Percentiles rank a stretch among this genome's conserved stretches.
phyloP scores from a whole-genome alignment of 2,797 vertebrate species.

The Percopsis omiscomaycus region DNA sequence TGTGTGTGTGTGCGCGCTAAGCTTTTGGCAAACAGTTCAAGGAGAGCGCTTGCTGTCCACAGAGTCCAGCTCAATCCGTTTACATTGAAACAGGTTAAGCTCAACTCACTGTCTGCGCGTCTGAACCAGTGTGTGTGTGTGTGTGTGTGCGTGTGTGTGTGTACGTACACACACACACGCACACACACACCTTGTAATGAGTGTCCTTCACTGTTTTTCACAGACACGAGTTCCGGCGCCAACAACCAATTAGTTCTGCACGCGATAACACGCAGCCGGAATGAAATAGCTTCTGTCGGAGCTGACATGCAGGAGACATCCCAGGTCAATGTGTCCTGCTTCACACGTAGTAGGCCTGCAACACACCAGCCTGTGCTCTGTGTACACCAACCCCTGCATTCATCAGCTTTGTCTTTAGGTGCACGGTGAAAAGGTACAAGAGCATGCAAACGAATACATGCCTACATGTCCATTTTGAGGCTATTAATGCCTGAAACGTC shows the following conservation, averaged over 20 bases:
- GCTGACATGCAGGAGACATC: conserved; percentile 41
- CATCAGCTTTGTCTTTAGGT: neutral
- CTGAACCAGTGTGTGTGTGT: conserved; percentile 11
- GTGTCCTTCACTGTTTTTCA: conserved; percentile 61
- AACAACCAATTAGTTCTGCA: conserved; percentile 72
- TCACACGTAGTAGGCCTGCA: conserved; percentile 39
- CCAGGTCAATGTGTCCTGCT: conserved; percentile 49
- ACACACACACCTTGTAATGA: conserved; percentile 45
- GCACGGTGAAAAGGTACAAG: too few relatives aligned
- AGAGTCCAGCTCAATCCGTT: conserved; percentile 4
- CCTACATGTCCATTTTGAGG: too few relatives aligned
- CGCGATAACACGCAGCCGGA: conserved; percentile 57
- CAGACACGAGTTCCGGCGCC: conserved; percentile 47
- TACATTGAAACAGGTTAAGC: conserved; percentile 27
- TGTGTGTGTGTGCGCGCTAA: neutral
- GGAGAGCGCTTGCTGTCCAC: conserved; percentile 51
- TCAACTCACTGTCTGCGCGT: conserved; percentile 9
- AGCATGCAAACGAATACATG: too few relatives aligned
- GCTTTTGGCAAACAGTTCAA: conserved; percentile 54
- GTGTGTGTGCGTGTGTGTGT: conserved; percentile 1
- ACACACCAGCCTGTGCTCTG: conserved; percentile 41
- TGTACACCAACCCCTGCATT: conserved; percentile 17
- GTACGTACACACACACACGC: neutral
- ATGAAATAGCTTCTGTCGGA: conserved; percentile 57
- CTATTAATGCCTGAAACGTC: too few relatives aligned